Evolutionary conservation across 2,888 invertebrate species (phyloP), one percentile per base, ranked within the genome.

Genomic region (Ischnus inquisitorius): DNA sequence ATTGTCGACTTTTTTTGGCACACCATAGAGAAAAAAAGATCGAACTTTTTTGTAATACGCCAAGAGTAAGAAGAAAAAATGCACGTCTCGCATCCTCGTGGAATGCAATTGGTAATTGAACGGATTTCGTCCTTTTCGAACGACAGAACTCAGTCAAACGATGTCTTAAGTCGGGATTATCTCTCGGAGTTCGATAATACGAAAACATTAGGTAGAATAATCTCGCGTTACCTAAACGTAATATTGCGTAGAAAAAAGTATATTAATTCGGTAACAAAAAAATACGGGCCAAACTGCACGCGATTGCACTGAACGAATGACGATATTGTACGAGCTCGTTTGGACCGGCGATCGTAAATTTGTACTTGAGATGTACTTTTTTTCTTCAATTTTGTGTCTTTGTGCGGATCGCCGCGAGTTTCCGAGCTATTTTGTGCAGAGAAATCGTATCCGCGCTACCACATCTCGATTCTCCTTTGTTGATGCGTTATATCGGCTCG

Each of bases 1-100:
- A 74, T 74, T 62, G 48, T 80, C 67, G 46, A 69, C 62, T 62
- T 75, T 51, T 74, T 83, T 83, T 83, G 83, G 83, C 79, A 83
- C 80, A 34, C 76, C 62, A 34, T 41, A 51, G 51, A 83, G 51
- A 83, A 83, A 34, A 34, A 28, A 34, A 34, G 8, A 34, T 79
- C 57, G 65, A 79, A 68, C 57, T 41, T 28, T 71, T 28, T 71
- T 71, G 25, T 48, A 41, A 62, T 54, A 62, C 28, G 43, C 62
- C 25, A 19, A 60, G n/a, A n/a, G n/a, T n/a, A 51, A 75, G 25
- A 79, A 25, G 22, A 68, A 82, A 77, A 34, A 34, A 34, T 34
- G 68, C 43, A 54, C 62, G 43, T 78, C 62, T 19, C 25, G n/a
- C 12, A 25, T 46, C 34, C 67, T 34, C 22, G 19, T 51, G 60